Evolutionary conservation across 1,140 invertebrate genomes (phyloP), one percentile per base, ranked within the genome.

Genomic region (Diorhabda carinulata): DNA sequence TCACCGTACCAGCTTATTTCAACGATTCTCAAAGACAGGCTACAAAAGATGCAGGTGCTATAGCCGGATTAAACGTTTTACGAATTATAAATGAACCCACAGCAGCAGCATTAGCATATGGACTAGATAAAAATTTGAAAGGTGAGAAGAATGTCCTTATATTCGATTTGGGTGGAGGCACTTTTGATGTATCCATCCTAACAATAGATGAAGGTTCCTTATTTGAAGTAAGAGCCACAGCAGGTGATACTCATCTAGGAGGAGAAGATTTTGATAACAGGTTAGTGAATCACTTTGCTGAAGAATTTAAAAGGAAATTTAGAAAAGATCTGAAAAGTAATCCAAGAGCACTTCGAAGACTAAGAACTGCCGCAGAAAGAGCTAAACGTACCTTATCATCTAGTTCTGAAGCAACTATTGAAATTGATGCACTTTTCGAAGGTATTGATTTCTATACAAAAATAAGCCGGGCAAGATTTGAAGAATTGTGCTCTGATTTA

Each of bases 101-200:
- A 9, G 89, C 90, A 43, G 89, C 89, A 44, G 88, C 89, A 40
- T 79, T 91, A 68, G 84, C 88, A 42, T 90, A 88, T 75, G 84
- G 83, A 68, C n/a, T 67, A 9, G 61, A 93, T 75, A 89, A 89
- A 76, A 92, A 88, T 80, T 84, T 86, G 3, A 86, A 89, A 84
- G 93, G 93, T 3, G 88, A 88, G 70, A 82, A 82, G 67, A 88
- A 85, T 61, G 84, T 87, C 4, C 81, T 95, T 2, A 84, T 88
- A 40, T 89, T 86, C 72, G 87, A 89, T 76, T 77, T 89, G 40
- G 88, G 88, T 5, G 87, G 87, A 9, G 87, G 87, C 3, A 88
- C 87, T 43, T 87, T 88, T 25, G 91, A 94, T 80, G 91, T 94
- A 2, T 93, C 91, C 2, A 86, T 94, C 61, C 75, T 94, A 5